Evolutionary conservation across 2,888 invertebrate genomes (phyloP).

Genomic region (Malacosoma neustria): DNA sequence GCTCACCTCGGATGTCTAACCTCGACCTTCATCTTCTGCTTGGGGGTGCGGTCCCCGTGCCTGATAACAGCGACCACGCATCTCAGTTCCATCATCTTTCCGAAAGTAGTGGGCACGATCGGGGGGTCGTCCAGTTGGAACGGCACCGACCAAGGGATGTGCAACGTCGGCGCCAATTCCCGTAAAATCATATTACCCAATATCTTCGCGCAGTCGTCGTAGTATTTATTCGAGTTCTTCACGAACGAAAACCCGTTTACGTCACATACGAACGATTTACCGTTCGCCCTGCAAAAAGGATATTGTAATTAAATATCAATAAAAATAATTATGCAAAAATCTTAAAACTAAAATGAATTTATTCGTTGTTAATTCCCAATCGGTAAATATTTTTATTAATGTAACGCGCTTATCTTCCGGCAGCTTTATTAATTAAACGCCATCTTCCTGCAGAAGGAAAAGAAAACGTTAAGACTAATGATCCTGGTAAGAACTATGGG

Average conservation of each 20-base stretch:
- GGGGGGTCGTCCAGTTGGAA: conserved; percentile 99
- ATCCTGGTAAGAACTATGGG: too few species aligned
- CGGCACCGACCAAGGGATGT: conserved; percentile 98
- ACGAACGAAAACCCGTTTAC: conserved; percentile 99
- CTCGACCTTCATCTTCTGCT: conserved; percentile 99
- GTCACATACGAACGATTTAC: conserved; percentile 99
- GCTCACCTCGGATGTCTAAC: conserved; percentile 93
- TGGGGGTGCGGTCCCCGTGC: conserved; percentile 98
- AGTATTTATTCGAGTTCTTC: conserved; percentile 99
- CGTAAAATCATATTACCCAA: conserved; percentile 97
- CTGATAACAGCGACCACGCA: conserved; percentile 98
- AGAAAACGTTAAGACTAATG: too few species aligned
- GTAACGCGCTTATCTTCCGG: too few species aligned
- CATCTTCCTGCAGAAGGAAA: too few species aligned
- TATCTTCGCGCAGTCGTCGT: conserved; percentile 99
- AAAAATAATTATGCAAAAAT: too few species aligned
- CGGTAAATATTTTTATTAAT: too few species aligned
- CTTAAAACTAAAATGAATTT: too few species aligned
- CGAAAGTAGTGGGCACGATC: conserved; percentile 98
- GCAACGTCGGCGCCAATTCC: conserved; percentile 94
- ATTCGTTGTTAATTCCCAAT: too few species aligned
- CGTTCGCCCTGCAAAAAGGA: conserved; percentile 93
- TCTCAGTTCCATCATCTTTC: conserved; percentile 94
- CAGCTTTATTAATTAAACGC: too few species aligned
- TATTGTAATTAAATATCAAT: too few species aligned